phyloP scores from a whole-genome alignment of 2,888 invertebrate species.

The Furcula furcula region DNA sequence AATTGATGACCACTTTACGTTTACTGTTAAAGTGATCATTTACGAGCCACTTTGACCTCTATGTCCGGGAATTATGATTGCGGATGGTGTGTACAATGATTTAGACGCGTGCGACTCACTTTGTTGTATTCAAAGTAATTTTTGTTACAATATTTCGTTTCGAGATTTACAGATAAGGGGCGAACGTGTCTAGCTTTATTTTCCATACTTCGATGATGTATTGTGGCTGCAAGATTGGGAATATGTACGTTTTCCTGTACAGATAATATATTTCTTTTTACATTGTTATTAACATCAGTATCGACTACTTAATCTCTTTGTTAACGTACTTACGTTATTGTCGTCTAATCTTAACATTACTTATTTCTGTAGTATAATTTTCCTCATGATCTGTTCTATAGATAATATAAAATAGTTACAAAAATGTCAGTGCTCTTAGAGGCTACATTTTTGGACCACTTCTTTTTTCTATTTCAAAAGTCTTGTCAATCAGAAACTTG shows the following conservation, averaged over 20 bases:
- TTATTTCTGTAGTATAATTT: slow-evolving; percentile 21
- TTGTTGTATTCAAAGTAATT: slow-evolving; percentile 50
- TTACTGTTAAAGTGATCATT: slow-evolving; percentile 34
- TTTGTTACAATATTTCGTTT: slow-evolving; percentile 68
- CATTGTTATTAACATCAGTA: slow-evolving; percentile 46
- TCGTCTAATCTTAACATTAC: slow-evolving; percentile 17
- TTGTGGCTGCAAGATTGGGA: slow-evolving; percentile 59
- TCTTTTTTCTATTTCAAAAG: slow-evolving; percentile 17
- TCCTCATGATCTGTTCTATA: slow-evolving; percentile 23
- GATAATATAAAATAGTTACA: slow-evolving; percentile 15
- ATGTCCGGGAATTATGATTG: slow-evolving; percentile 43
- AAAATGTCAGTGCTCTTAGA: slow-evolving; percentile 18
- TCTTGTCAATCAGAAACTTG: slow-evolving; percentile 27
- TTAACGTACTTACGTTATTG: slow-evolving; percentile 18
- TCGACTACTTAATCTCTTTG: slow-evolving; percentile 50
- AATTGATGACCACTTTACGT: slow-evolving; percentile 41
- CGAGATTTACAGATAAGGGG: slow-evolving; percentile 65
- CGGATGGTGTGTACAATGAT: slow-evolving; percentile 32
- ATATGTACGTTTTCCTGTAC: slow-evolving; percentile 63
- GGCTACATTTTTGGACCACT: slow-evolving; percentile 20
- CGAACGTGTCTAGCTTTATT: slow-evolving; percentile 56
- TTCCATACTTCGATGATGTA: slow-evolving; percentile 56
- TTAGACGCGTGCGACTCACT: slow-evolving; percentile 23
- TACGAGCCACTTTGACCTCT: slow-evolving; percentile 38
- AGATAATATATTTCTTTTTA: slow-evolving; percentile 41